Base-by-base conservation (phyloP, 2,113 vertebrate genomes). In the Azemiops feae region DNA sequence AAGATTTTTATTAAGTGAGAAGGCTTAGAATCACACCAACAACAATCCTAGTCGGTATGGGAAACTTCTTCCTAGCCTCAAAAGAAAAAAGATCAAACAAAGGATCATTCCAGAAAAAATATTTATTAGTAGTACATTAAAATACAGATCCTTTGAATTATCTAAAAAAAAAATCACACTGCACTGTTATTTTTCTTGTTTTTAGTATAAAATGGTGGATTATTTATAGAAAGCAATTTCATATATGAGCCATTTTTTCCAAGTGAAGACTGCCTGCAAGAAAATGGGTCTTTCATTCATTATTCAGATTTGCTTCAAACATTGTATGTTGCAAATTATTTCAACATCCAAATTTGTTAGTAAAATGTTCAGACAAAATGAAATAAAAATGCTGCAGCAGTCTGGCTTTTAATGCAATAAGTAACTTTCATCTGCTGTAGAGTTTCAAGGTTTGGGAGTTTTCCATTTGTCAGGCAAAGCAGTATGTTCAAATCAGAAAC, bases 401-500 rank as follows among this genome's bases (percentile, higher is more conserved):
- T 25, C 12, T 89, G 88, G 54, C 91, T 89, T 93, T 95, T 95
- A 92, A 94, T 94, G 94, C 94, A 94, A 91, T 43, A 86, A 52
- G 88, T 47, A 88, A 45, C 20, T 34, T 30, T 64, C 91, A 89
- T 94, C 94, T 93, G 93, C 93, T 95, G 92, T 93, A 94, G 94
- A 18, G 93, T 95, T 95, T 95, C 91, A 95, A 95, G 93, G 95
- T 95, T 94, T 92, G 88, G 92, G 93, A 95, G 94, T 95, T 94
- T 95, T 95, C 95, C 89, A 81, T 96, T 93, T 96, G 95, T 91
- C 89, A 95, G 93, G 90, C 94, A 91, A 93, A 95, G 94, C 95
- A 96, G 95, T 91, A 50, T 95, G 94, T 95, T 92, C 95, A 96
- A 91, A 95, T 94, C 95, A 87, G 92, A 96, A 93, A 94, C 93